Evolutionary conservation across 2,113 vertebrate species (phyloP).

Genomic region (Plecturocebus donacophilus): DNA sequence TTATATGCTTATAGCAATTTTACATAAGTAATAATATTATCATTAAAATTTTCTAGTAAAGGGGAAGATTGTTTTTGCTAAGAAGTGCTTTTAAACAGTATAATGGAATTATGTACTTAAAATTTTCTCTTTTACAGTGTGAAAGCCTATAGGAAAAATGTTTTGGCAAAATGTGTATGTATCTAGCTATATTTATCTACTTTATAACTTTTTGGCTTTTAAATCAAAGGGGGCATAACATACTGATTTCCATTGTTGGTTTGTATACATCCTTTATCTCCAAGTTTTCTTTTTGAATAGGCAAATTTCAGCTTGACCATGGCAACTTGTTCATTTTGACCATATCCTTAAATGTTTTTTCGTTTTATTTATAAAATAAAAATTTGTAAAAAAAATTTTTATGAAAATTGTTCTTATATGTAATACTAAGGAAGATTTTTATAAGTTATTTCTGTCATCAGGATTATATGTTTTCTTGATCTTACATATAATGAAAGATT

Average conservation of each 20-base stretch:
- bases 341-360: not conserved
- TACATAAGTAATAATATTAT: not conserved
- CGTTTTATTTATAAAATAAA: not conserved
- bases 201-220: slow-evolving; percentile 21
- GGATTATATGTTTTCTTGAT: not conserved
- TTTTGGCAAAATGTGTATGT: slow-evolving; percentile 98
- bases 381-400: not conserved
- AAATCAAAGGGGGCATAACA: not conserved
- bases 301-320: slow-evolving; percentile 20
- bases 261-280: slow-evolving; percentile 19
- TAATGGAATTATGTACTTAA: slow-evolving; percentile 7
- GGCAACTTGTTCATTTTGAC: not conserved
- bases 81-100: not conserved
- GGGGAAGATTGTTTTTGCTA: not conserved
- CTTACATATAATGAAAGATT: not conserved
- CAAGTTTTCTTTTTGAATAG: not conserved
- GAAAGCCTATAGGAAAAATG: slow-evolving; percentile 96
- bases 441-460: not conserved
- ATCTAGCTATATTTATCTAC: slow-evolving; percentile 14
- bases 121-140: slow-evolving; percentile 89
- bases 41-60: slow-evolving; percentile 36
- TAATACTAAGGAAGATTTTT: not conserved
- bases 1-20: slow-evolving; percentile 11
- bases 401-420: not conserved
- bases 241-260: not conserved